Evolutionary conservation across 2,888 invertebrate species (phyloP), one percentile per base, ranked within the genome.

Genomic region (Catotricha subobsoleta): DNA sequence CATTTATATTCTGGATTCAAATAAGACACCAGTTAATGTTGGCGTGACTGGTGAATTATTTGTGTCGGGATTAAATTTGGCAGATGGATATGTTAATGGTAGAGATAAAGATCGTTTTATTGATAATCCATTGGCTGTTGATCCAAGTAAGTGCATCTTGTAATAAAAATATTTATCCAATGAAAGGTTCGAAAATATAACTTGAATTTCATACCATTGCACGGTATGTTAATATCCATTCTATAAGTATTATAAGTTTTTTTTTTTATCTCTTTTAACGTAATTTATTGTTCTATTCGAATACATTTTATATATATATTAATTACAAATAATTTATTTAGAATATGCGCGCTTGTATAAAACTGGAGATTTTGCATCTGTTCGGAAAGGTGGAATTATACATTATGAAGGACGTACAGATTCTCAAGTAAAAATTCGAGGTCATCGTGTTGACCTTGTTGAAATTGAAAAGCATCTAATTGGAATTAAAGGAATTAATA

Each of bases 391-490:
- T 1, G 69, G 71, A 7, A 49, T 68, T 7, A 60, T 88, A 19
- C 60, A 76, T 43, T 87, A 75, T 53, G 82, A 87, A 49, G 90
- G 90, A 0, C 71, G 90, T 21, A 80, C 79, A 0, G 87, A 88
- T 60, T 80, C 84, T 0, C 88, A 88, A 58, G 70, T 80, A 28
- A 91, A 87, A 67, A 76, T 87, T 41, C 67, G 87, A 33, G 91
- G 91, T 0, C 83, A 90, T 53, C 66, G 88, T 9, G 83, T 91
- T 0, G 87, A 90, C 54, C 64, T 88, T 37, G 70, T 75, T 2
- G 90, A 91, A 65, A 77, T 91, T 1, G 87, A 90, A 52, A 73
- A 74, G 45, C 77, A 76, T 6, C 70, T 86, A 0, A 62, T 66
- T 21, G 65, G 67, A 4, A 60, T 80, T 1, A 64, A 70, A 0